phyloP scores from a whole-genome alignment of 2,113 vertebrate genomes.

The Ibidorhyncha struthersii region DNA sequence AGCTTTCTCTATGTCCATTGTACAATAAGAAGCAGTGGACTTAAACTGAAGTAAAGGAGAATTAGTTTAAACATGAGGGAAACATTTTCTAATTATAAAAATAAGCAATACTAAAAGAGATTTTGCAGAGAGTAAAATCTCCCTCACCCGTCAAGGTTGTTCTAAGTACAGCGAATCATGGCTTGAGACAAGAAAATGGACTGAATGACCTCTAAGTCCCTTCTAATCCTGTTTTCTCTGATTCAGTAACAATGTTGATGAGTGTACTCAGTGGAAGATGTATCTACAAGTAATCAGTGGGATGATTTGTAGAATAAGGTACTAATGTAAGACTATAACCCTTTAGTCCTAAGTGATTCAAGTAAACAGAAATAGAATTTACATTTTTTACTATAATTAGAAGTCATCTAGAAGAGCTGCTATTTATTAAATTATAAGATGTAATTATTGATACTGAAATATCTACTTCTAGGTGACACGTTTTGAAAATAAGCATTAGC shows the following conservation, averaged over 20 bases:
- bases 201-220: not conserved
- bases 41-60: not conserved
- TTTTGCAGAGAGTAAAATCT: not conserved
- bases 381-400: slow-evolving; percentile 6
- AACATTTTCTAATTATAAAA: not conserved
- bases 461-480: not conserved
- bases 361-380: slow-evolving; percentile 49
- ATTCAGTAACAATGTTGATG: not conserved
- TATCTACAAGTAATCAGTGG: slow-evolving; percentile 28
- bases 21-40: not conserved
- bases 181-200: not conserved
- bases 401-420: slow-evolving; percentile 1
- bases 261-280: not conserved
- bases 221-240: slow-evolving; percentile 12
- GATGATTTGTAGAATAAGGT: slow-evolving; percentile 4
- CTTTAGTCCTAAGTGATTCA: slow-evolving; percentile 22
- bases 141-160: not conserved
- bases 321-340: not conserved
- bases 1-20: not conserved
- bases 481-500: slow-evolving; percentile 30
- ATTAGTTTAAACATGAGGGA: not conserved
- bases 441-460: slow-evolving; percentile 57
- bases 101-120: not conserved
- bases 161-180: not conserved
- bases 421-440: slow-evolving; percentile 46